Conservation (phyloP, 1,140 invertebrate genomes). For the Antheraea mylitta region DNA sequence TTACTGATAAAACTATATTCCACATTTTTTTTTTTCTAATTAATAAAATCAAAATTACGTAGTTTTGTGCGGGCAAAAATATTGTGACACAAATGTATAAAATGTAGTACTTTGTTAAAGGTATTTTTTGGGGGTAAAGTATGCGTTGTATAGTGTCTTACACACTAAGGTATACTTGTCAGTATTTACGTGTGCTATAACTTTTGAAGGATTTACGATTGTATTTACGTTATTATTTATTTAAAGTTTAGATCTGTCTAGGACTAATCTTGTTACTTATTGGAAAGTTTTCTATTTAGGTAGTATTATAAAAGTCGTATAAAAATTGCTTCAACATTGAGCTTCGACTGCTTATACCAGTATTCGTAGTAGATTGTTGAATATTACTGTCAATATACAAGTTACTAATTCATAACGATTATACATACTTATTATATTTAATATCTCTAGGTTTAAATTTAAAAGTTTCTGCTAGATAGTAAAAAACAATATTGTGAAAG, state of each 20-base stretch:
- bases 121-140: not conserved
- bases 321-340: no score
- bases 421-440: not conserved
- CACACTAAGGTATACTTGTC: not conserved
- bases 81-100: not conserved
- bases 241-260: slow-evolving; percentile 2
- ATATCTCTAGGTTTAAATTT: not conserved
- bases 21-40: no score
- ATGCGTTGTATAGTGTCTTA: not conserved
- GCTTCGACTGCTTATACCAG: no score
- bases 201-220: not conserved
- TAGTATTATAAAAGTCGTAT: not conserved
- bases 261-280: not conserved
- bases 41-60: no score
- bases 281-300: not conserved
- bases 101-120: not conserved
- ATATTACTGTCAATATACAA: not conserved
- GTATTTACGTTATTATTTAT: not conserved
- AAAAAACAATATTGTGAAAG: not conserved
- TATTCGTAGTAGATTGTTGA: not conserved
- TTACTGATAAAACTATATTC: no score
- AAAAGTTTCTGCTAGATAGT: not conserved
- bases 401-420: not conserved
- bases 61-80: not conserved
- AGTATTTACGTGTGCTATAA: slow-evolving; percentile 4